Base-by-base conservation (phyloP, 1,140 invertebrate genomes). In the Hestina assimilis region DNA sequence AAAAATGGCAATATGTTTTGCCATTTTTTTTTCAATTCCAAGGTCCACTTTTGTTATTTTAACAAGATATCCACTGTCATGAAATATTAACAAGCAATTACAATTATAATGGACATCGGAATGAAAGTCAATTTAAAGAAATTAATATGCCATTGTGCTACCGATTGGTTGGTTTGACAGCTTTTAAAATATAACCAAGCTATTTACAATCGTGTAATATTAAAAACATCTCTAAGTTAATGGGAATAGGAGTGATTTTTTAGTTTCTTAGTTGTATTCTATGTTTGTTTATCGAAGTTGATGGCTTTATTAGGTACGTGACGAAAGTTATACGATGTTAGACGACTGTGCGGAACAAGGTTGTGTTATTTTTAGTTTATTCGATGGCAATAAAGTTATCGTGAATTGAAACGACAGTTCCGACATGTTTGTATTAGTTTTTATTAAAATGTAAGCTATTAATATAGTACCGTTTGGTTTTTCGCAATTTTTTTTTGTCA, bases 281-380 rank as follows among this genome's bases (percentile, higher is more conserved):
- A 40, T 12, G 21, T 26, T 40, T 24, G 45, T 23, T 51, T 45
- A 38, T 63, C 56, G 40, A 43, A 53, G 28, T 64, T 71, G 56
- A 64, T 60, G 59, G 60, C 68, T 74, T 55, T 63, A 74, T 74
- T 71, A 66, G 62, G 52, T 59, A 69, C 71, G 71, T 74, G 71
- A 71, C 53, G 71, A 69, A 66, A 74, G 50, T 40, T 53, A 46
- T 53, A 72, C 53, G 46, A 47, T 43, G 38, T 61, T 21, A 52
- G 33, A 35, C 17, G 45, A 48, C 43, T 52, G 31, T 61, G 33
- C 59, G 59, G 65, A 66, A 63, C 57, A 48, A 29, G 38, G 33
- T 14, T 57, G 31, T 14, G 9, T 59, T 63, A 58, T 62, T 46
- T 63, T 56, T 63, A 47, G 28, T 52, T 63, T 54, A 53, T 54